Evolutionary conservation across 2,888 invertebrate species (phyloP), one percentile per base, ranked within the genome.

Genomic region (Acanthosepion lycidas): DNA sequence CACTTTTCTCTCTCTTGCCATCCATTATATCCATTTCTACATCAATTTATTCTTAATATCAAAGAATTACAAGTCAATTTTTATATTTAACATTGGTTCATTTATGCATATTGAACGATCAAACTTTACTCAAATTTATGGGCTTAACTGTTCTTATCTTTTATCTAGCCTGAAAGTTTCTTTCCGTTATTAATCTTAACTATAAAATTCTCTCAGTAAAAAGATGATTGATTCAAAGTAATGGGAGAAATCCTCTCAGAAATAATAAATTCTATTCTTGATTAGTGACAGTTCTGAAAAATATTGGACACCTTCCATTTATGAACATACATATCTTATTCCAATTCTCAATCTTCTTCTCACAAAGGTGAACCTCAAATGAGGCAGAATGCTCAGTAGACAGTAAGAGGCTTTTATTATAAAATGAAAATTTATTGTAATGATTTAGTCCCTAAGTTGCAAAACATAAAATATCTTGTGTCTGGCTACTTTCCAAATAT

Each of bases 201-300:
- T 33, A 23, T 78, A 78, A 78, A 59, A 78, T 9, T 78, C 78
- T n/a, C n/a, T 12, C 78, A n/a, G 33, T 0, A n/a, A 78, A 78
- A 78, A n/a, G 18, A n/a, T 33, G 78, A 78, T 33, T 15, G 78
- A 78, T 78, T 6, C n/a, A 33, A 78, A n/a, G n/a, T 78, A 78
- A 78, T 78, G n/a, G 33, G n/a, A n/a, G 18, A 78, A n/a, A 78
- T 78, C 59, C 59, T 59, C 78, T 78, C 15, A 78, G 78, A 78
- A 78, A 78, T 78, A 78, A n/a, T 78, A 78, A n/a, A 78, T 78
- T 78, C 78, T n/a, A 78, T 78, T 78, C 78, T 78, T 78, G 78
- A 78, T 78, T 33, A n/a, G 78, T n/a, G 78, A n/a, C 78, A 78
- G 33, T 78, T 78, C 78, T 78, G 78, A 33, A 78, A 78, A 78